Base-by-base conservation (phyloP, 1,140 invertebrate genomes). In the Drosophila arawakana region DNA sequence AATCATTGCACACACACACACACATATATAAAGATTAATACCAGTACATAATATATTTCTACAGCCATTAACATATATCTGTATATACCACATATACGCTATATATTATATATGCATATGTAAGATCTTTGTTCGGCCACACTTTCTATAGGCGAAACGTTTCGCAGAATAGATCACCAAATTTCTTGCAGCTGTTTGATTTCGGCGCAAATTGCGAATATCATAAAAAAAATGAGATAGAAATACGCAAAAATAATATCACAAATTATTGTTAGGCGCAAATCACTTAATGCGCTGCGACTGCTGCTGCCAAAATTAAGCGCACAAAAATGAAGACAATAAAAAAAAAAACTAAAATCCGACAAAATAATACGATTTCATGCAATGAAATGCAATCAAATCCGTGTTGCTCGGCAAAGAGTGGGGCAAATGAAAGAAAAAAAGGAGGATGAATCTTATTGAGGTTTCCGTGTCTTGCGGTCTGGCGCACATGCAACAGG, bases 111-210 rank as follows among this genome's bases (percentile, higher is more conserved):
- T 59, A 62, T 18, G 43, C 39, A 47, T 46, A 41, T 84, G 60
- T 46, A 35, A 46, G 43, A 21, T 57, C 66, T 46, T 75, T 52
- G 60, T 70, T 54, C 69, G 65, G 83, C 65, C 83, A 86, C 83
- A 86, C 83, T 86, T 86, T 88, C 71, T 88, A 82, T 80, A 73
- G 54, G 76, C 80, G 80, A 30, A 30, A 58, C 49, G 66, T 60
- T 73, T 79, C 62, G 73, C 73, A 46, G 54, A 67, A 54, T 49
- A 59, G 69, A 58, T 67, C 78, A 77, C 83, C 70, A 74, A 30
- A 30, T 30, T 77, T 89, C 83, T 80, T 89, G 83, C 83, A 86
- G 83, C 83, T 83, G 83, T 89, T 86, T 86, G 65, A 86, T 88
- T 89, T 86, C 83, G 67, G 76, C 83, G 80, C 83, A 86, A 88